Conservation (phyloP, 2,113 vertebrate species). For the Carlito syrichta region DNA sequence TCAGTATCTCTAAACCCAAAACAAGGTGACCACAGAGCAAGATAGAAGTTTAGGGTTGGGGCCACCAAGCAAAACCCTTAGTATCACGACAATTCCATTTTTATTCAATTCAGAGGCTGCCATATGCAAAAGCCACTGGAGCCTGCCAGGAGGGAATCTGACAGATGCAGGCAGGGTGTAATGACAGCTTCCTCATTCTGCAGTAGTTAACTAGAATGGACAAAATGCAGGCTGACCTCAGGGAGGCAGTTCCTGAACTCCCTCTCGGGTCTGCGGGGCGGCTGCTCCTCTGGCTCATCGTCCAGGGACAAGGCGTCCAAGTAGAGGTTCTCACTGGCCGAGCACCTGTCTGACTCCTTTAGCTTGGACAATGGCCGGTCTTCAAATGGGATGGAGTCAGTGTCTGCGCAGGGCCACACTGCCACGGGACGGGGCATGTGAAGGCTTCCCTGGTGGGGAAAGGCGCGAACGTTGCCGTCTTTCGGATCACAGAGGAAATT, state of each 20-base stretch:
- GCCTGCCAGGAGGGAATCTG: too few species aligned
- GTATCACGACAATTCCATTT: neutral
- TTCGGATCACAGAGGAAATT: slow-evolving; percentile 79
- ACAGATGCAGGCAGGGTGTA: neutral
- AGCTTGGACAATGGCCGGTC: slow-evolving; percentile 83
- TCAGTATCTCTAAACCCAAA: neutral
- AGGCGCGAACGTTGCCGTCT: slow-evolving; percentile 77
- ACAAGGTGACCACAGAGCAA: neutral
- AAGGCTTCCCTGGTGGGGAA: slow-evolving; percentile 83
- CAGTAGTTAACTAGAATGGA: neutral
- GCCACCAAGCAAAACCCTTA: neutral
- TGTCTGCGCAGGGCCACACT: slow-evolving; percentile 86
- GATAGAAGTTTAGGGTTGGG: neutral
- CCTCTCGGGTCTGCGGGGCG: slow-evolving; percentile 81
- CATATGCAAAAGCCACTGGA: neutral
- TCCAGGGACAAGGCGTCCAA: slow-evolving; percentile 92
- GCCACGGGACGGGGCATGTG: slow-evolving; percentile 52
- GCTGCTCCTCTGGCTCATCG: slow-evolving; percentile 84
- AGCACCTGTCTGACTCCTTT: slow-evolving; percentile 85
- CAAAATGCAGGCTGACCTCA: slow-evolving; percentile 81
- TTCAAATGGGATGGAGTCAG: slow-evolving; percentile 85
- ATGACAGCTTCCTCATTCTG: too few species aligned
- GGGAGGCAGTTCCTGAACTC: slow-evolving; percentile 87
- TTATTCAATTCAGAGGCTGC: neutral
- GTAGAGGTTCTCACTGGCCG: slow-evolving; percentile 89